phyloP scores from a whole-genome alignment of 2,797 vertebrate species.

The Naso thynnoides region DNA sequence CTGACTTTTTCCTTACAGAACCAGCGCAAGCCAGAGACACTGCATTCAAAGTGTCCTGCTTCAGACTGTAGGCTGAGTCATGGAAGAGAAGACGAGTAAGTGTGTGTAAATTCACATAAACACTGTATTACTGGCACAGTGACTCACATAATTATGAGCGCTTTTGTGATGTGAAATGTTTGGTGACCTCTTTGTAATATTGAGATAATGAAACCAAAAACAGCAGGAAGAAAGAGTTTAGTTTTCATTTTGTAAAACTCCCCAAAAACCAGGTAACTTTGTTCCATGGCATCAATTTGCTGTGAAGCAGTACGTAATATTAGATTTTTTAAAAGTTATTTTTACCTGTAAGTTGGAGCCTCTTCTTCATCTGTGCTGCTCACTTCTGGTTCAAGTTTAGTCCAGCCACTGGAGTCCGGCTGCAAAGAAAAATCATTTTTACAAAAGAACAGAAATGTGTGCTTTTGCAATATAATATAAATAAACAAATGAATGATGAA shows the following conservation, averaged over 20 bases:
- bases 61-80: conserved; percentile 23
- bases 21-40: conserved; percentile 43
- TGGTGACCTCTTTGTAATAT: too few species aligned
- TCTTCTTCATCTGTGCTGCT: neutral
- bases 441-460: neutral
- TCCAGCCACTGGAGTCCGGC: conserved; percentile 29
- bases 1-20: conserved; percentile 17
- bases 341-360: conserved; percentile 42
- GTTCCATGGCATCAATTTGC: neutral
- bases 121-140: too few species aligned
- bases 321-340: neutral
- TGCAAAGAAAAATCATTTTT: neutral
- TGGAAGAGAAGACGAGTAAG: neutral
- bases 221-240: neutral
- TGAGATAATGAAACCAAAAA: neutral
- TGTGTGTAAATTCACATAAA: neutral
- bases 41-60: conserved; percentile 46
- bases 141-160: neutral
- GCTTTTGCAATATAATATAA: neutral
- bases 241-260: neutral
- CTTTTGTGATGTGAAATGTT: neutral
- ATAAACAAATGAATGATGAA: neutral
- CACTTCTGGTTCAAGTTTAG: conserved; percentile 43
- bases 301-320: neutral
- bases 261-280: neutral